Evolutionary conservation across 2,797 vertebrate genomes (phyloP).

Genomic region (Cichlasoma orientale): DNA sequence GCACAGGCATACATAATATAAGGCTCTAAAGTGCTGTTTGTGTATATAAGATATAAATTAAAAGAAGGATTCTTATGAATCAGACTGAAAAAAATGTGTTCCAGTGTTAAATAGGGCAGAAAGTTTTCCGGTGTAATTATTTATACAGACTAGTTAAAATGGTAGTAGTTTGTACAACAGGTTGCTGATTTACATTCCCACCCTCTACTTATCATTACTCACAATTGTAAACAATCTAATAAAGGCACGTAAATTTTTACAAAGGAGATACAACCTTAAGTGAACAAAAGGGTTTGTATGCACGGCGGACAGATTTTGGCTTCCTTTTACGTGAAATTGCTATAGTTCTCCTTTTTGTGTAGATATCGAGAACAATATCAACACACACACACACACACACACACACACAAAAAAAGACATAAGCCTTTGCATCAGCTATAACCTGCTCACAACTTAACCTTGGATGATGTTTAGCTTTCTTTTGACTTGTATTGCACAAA

Average conservation of each 20-base stretch:
- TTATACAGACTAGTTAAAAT: neutral
- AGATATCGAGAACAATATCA: slow-evolving; percentile 18
- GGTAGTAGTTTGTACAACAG: neutral
- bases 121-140: neutral
- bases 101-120: neutral
- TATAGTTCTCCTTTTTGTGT: slow-evolving; percentile 10
- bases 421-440: slow-evolving; percentile 52
- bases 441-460: slow-evolving; percentile 68
- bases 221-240: neutral
- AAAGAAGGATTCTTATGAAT: neutral
- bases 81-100: neutral
- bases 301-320: slow-evolving; percentile 13
- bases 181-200: neutral
- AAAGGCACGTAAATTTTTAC: neutral
- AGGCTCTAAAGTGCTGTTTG: neutral
- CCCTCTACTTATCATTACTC: neutral
- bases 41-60: slow-evolving; percentile 3
- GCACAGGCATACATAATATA: neutral
- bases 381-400: slow-evolving; percentile 5
- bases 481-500: slow-evolving; percentile 55
- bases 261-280: neutral
- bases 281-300: neutral
- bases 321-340: slow-evolving; percentile 2
- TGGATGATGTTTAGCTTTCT: slow-evolving; percentile 62
- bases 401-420: slow-evolving; percentile 1